Percentiles rank a stretch among this genome's conserved stretches.
phyloP scores from a whole-genome alignment of 2,888 invertebrate species.

The Parnassius orleans region DNA sequence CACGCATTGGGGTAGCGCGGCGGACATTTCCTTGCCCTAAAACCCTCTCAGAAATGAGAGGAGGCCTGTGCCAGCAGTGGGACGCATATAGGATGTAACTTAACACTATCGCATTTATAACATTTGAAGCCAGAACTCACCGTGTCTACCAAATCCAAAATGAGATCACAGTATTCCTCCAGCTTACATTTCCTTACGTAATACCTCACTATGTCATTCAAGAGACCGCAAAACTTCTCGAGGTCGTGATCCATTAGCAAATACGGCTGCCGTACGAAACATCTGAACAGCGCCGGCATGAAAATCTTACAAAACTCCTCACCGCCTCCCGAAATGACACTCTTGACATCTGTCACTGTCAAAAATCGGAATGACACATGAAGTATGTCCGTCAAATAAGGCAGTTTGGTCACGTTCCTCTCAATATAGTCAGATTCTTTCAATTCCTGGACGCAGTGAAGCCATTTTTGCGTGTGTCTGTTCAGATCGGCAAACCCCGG shows the following conservation, averaged over 20 bases:
- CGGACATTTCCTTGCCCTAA: no score
- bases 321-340: constrained; percentile 32
- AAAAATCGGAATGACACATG: constrained; percentile 39
- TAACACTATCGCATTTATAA: no score
- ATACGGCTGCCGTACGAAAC: constrained; percentile 38
- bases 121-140: constrained; percentile 37
- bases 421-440: constrained; percentile 17
- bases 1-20: no score
- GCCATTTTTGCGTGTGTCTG: not conserved
- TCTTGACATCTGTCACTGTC: constrained; percentile 33
- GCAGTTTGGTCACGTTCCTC: constrained; percentile 30
- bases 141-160: constrained; percentile 45
- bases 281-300: constrained; percentile 37
- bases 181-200: constrained; percentile 36
- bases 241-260: constrained; percentile 37
- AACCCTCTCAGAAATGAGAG: no score
- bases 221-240: constrained; percentile 32
- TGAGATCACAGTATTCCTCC: constrained; percentile 32
- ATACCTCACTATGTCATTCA: constrained; percentile 44
- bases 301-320: constrained; percentile 31
- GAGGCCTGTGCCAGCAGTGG: no score
- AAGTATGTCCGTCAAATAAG: constrained; percentile 41
- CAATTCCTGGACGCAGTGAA: constrained; percentile 13
- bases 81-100: no score
- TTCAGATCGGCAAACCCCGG: constrained; percentile 1